Conservation (phyloP, 2,113 vertebrate species). For the Paraplagusia blochii region DNA sequence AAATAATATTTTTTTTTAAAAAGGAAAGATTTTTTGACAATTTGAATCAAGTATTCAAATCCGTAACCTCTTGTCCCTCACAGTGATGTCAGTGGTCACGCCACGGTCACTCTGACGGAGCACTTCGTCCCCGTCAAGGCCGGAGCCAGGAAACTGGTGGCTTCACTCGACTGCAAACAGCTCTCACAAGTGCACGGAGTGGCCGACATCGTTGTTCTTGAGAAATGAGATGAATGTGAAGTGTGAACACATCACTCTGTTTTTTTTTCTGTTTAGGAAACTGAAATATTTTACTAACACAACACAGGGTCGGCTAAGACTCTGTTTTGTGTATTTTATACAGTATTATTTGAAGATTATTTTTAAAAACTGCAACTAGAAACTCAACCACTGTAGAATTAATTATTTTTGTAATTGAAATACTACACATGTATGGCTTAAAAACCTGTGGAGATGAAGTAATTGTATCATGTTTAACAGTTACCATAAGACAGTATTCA, state of each 20-base stretch:
- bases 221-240: constrained; percentile 39
- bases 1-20: background rate
- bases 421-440: background rate
- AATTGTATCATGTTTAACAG: constrained; percentile 6
- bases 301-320: constrained; percentile 4
- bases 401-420: constrained; percentile 23
- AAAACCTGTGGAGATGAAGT: constrained; percentile 14
- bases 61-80: background rate
- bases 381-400: constrained; percentile 31
- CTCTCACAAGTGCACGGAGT: constrained; percentile 87
- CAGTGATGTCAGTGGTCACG: constrained; percentile 80
- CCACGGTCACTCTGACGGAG: constrained; percentile 81
- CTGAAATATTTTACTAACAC: background rate
- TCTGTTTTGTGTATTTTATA: constrained; percentile 23
- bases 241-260: background rate
- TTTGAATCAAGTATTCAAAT: no score
- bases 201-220: constrained; percentile 74
- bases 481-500: constrained; percentile 15
- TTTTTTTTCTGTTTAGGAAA: background rate
- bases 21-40: no score
- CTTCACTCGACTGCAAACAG: constrained; percentile 83
- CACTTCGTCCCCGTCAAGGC: constrained; percentile 80
- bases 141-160: constrained; percentile 83
- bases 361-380: constrained; percentile 32
- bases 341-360: background rate